Evolutionary conservation across 2,113 vertebrate genomes (phyloP).

Genomic region (Ptilonorhynchus violaceus): DNA sequence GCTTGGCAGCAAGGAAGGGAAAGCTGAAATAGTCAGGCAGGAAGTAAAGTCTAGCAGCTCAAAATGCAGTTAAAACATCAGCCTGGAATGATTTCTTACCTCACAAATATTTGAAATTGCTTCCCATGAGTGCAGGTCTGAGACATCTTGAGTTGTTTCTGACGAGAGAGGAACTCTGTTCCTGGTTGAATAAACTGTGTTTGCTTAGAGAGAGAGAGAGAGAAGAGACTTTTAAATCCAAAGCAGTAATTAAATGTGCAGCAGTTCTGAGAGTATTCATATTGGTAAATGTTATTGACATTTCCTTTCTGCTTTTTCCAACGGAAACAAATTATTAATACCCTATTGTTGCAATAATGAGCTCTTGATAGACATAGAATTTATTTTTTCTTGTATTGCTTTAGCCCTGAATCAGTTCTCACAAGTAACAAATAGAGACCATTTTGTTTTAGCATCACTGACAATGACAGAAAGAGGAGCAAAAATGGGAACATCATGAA

Average conservation of each 20-base stretch:
- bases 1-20: background rate
- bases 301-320: background rate
- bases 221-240: background rate
- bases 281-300: slow-evolving; percentile 7
- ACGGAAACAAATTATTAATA: background rate
- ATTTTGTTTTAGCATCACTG: background rate
- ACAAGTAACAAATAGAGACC: background rate
- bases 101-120: background rate
- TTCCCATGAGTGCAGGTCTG: background rate
- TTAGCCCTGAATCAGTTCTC: background rate
- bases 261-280: background rate
- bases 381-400: background rate
- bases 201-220: background rate
- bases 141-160: background rate
- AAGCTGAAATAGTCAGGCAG: background rate
- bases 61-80: background rate
- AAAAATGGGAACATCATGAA: background rate
- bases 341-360: background rate
- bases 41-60: background rate
- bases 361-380: background rate
- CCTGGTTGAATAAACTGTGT: background rate
- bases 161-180: background rate
- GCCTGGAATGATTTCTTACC: background rate
- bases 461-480: background rate
- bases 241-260: slow-evolving; percentile 6